Evolutionary conservation across 2,113 vertebrate genomes (phyloP), one percentile per base, ranked within the genome.

Genomic region (Toxostoma redivivum): DNA sequence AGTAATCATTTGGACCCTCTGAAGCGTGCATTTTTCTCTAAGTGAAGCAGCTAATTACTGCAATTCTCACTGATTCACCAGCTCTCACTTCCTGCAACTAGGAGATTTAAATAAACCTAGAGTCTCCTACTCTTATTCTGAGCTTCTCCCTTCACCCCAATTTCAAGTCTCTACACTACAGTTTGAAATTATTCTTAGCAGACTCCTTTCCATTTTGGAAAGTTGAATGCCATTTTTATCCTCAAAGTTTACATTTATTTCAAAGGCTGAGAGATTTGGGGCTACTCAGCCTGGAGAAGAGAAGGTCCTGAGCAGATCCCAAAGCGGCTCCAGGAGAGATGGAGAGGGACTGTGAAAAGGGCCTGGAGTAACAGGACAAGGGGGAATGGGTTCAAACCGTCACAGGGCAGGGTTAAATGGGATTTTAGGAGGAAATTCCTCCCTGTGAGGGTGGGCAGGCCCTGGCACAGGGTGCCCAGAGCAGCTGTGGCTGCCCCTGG

Each of bases 401-500:
- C 38, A 60, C 24, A 40, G 30, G 38, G 16, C 4, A 40, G 30
- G 8, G 4, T 7, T 25, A 30, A 24, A 18, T 60, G 20, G 38
- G n/a, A 74, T 60, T 10, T 45, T 8, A 8, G 11, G 38, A 25
- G 22, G 16, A 15, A 89, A 45, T 67, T 22, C 11, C 1, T 15
- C n/a, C 3, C 45, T 60, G 13, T 4, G 38, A 74, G 28, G 28
- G 28, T 37, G 58, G 1, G 0, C 0, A 42, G 35, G 22, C 22
- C 76, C 76, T 80, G 76, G 86, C 67, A 72, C 50, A 65, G 58
- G 65, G 11, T 51, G 27, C 12, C 12, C 45, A 58, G 86, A 66
- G 67, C 0, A 58, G 86, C 77, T 53, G 51, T 4, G 86, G 86
- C 23, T 73, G 44, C 12, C 10, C 37, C 60, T 74, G 82, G 13